Conservation (phyloP, 1,140 invertebrate species). For the Gryllus bimaculatus region DNA sequence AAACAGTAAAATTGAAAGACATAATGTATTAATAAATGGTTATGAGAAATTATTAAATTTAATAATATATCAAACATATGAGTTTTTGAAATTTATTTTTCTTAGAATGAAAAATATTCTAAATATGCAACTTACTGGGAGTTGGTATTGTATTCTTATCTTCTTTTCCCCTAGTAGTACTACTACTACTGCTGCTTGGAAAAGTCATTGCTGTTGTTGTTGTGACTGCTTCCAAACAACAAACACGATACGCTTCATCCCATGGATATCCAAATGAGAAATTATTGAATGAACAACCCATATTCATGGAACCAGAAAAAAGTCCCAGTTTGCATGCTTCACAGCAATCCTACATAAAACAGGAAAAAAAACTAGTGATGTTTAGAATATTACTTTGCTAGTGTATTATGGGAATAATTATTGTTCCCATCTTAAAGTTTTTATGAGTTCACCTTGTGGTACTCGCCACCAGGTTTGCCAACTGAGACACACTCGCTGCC, state of each 20-base stretch:
- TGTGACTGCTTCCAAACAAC: slow-evolving; percentile 36
- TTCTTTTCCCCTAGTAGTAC: not conserved
- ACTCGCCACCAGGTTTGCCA: slow-evolving; percentile 31
- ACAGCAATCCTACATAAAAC: slow-evolving; percentile 38
- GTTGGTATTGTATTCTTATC: slow-evolving; percentile 18
- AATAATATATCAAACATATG: not conserved
- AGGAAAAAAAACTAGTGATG: not conserved
- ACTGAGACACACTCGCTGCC: slow-evolving; percentile 33
- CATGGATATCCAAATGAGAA: slow-evolving; percentile 42
- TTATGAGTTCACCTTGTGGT: slow-evolving; percentile 28
- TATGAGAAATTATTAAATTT: slow-evolving; percentile 4
- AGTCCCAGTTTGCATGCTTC: slow-evolving; percentile 45
- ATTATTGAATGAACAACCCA: slow-evolving; percentile 38
- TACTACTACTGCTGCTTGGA: not conserved
- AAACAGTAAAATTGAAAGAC: slow-evolving; percentile 5
- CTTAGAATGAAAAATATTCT: not conserved
- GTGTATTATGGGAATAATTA: not conserved
- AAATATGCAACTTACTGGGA: slow-evolving; percentile 12
- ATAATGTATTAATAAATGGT: not conserved
- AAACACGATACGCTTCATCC: slow-evolving; percentile 43
- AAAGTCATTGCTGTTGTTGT: slow-evolving; percentile 22
- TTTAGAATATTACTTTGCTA: too few relatives aligned
- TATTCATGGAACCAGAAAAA: slow-evolving; percentile 36
- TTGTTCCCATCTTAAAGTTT: not conserved
- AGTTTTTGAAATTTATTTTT: not conserved